A percentile compares a stretch with the other conserved stretches of the same genome.
phyloP scores from a whole-genome alignment of 2,888 invertebrate species.

The Brachyptera putata region DNA sequence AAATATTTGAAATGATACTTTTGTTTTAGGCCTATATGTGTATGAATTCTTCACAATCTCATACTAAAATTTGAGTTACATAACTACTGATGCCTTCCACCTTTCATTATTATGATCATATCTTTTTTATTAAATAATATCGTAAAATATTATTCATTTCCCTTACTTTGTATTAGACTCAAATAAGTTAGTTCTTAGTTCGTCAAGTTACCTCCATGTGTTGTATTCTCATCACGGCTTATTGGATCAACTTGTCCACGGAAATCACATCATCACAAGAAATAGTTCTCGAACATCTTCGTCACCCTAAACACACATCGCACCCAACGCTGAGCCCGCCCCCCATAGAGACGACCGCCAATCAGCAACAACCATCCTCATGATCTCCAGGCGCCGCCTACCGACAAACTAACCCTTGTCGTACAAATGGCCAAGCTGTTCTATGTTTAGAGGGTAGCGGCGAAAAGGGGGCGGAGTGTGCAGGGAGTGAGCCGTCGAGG shows the following conservation, averaged over 20 bases:
- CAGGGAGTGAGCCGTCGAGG: neutral
- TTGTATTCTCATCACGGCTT: neutral
- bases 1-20: too few relatives aligned
- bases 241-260: slow-evolving; percentile 5
- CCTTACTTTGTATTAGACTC: too few relatives aligned
- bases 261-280: slow-evolving; percentile 4
- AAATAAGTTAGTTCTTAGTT: too few relatives aligned
- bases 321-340: slow-evolving; percentile 1
- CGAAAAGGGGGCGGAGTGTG: slow-evolving; percentile 12
- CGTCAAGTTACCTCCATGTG: neutral
- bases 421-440: too few relatives aligned
- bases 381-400: slow-evolving; percentile 1
- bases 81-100: too few relatives aligned
- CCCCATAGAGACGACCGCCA: slow-evolving; percentile 1
- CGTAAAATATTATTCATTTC: too few relatives aligned
- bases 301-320: slow-evolving; percentile 6
- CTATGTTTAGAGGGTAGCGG: slow-evolving; percentile 2
- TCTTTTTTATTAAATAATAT: too few relatives aligned
- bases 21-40: too few relatives aligned
- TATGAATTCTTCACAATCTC: too few relatives aligned
- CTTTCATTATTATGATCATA: too few relatives aligned
- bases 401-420: too few relatives aligned
- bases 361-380: neutral
- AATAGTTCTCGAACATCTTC: neutral
- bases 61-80: too few relatives aligned